Base-by-base conservation (phyloP, 2,797 vertebrate genomes). In the Cossypha niveicapilla region DNA sequence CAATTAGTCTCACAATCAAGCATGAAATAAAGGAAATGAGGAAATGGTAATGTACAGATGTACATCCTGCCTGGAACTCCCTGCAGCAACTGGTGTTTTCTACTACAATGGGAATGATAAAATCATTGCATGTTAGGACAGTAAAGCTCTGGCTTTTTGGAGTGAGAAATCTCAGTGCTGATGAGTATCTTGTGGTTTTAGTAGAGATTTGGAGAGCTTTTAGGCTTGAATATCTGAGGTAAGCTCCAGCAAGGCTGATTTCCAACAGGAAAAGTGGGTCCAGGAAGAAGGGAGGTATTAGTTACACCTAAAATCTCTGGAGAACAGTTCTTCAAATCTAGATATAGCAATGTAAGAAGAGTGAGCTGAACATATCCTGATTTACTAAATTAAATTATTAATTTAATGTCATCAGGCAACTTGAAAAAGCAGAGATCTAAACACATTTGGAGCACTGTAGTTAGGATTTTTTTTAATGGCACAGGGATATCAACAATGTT, bases 121-220 rank as follows among this genome's bases (percentile, higher is more conserved):
- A 94, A 91, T 95, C 73, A 61, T 92, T 94, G 51, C 77, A 51
- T 30, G 71, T 87, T 41, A 90, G 37, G 35, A 93, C 92, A 83
- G 73, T 65, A 78, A 79, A 96, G 88, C 32, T 84, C 50, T 50
- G 27, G 28, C 12, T 81, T 93, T 96, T 68, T 56, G 9, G 45
- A 95, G 70, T 37, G 66, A 88, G 56, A 63, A 86, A 58, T 92
- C 72, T 96, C 42, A 25, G n/a, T 44, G 11, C 67, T 94, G 85
- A 94, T 72, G 90, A 78, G 68, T 65, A 45, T 90, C 27, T 88
- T 85, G 51, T 68, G 47, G 74, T 88, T 96, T 97, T 96, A 95
- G 50, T 15, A 81, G 89, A 96, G 95, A 97, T 96, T 86, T 95
- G 70, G 90, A 90, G 93, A 91, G 92, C 37, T 96, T 96, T 96